Evolutionary conservation across 2,888 invertebrate genomes (phyloP), one percentile per base, ranked within the genome.

Genomic region (Nemurella pictetii): DNA sequence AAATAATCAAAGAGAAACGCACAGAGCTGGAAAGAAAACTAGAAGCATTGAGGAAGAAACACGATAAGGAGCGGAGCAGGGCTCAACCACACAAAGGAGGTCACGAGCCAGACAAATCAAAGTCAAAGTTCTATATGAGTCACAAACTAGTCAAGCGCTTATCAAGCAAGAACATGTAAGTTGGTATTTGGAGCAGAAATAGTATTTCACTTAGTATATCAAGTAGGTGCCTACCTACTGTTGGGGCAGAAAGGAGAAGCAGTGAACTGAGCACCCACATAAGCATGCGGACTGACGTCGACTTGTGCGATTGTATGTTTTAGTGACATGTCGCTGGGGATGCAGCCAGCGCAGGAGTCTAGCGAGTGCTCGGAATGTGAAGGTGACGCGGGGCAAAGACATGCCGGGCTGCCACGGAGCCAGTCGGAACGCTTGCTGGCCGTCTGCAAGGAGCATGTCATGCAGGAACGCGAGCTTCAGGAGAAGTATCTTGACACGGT

Each of bases 1-100:
- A 98, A 90, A 89, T 94, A 75, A 96, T 97, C 20, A 94, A 94
- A 84, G 97, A 98, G 88, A 96, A 97, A 89, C 93, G 95, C 77
- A 89, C 93, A 0, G 98, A 98, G 89, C 91, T 98, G 87, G 96
- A 97, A 84, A 96, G 97, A 89, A 98, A 98, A 89, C 90, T 98
- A 85, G 97, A 98, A 88, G 92, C 94, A 32, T 89, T 98, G 85
- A 92, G 95, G 84, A 95, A 96, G 89, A 97, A 96, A 88, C 95
- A 95, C 88, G 96, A 96, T 87, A 96, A 96, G 90, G 92, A 90
- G 86, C 89, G 87, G 84, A 89, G 92, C 75, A 93, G 94, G 85
- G 91, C 93, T 0, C 92, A 92, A 86, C 91, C 92, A 0, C 90
- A 92, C 35, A 93, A 93, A 87, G 92, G 93, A 85, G 93, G 92